These are phyloP conservation scores for Mormyrus proboscirostris DNA, from an alignment of 2,797 vertebrate species.

Conservation along the genomic window DNA sequence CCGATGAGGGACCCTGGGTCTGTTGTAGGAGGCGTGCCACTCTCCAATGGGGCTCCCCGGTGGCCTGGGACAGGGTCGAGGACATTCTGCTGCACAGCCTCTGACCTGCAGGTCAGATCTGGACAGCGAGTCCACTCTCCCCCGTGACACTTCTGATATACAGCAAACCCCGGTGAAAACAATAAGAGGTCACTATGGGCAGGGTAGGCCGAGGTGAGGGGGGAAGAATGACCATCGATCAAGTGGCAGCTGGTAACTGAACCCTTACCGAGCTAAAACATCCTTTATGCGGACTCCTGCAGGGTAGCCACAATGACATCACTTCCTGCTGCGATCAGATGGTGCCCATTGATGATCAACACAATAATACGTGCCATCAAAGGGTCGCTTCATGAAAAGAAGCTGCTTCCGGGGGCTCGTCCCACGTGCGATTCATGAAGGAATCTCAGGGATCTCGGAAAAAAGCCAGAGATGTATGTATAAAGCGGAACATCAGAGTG, in stretches of 20 bases:
- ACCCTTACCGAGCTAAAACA: slow-evolving; percentile 1
- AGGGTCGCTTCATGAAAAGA: not conserved
- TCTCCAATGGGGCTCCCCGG: not conserved
- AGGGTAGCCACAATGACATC: not conserved
- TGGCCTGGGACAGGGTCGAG: not conserved
- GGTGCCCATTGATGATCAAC: not conserved
- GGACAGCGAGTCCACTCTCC: not conserved
- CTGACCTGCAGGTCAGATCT: not conserved
- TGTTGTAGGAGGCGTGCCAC: not conserved
- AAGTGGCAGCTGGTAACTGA: not conserved
- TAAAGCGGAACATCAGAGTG: not conserved
- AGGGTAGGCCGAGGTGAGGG: not conserved
- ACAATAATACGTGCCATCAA: not conserved
- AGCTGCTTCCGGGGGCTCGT: not conserved
- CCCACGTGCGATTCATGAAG: not conserved
- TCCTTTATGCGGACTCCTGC: not conserved
- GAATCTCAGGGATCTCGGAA: not conserved
- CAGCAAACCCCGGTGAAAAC: not conserved
- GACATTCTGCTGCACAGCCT: not conserved
- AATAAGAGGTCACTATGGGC: not conserved
- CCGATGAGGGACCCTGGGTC: not conserved
- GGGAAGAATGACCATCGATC: not conserved
- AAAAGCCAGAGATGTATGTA: not conserved
- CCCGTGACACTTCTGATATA: not conserved
- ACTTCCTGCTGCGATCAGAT: slow-evolving; percentile 3